Percentiles rank a stretch among this genome's conserved stretches.
phyloP scores from a whole-genome alignment of 2,113 vertebrate species.

The Brienomyrus longianalis region DNA sequence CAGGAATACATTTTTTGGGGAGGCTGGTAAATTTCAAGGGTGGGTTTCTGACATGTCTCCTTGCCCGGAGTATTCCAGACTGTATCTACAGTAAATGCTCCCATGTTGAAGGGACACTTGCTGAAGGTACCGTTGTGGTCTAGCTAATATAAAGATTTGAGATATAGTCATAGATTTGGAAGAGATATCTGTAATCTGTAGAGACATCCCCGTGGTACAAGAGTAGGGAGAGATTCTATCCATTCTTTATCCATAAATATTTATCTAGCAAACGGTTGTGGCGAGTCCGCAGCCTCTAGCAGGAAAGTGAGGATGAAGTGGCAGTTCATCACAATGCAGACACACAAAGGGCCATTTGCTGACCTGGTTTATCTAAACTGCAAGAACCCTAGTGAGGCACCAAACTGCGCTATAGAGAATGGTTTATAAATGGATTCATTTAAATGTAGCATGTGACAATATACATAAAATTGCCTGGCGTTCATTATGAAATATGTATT shows the following conservation, averaged over 20 bases:
- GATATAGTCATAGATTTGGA: background rate
- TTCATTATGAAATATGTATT: background rate
- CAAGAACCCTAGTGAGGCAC: background rate
- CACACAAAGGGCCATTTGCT: background rate
- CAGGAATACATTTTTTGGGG: background rate
- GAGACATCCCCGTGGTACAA: background rate
- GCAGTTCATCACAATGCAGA: background rate
- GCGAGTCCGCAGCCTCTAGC: background rate
- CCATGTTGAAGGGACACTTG: background rate
- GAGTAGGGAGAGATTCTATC: background rate
- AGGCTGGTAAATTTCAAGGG: background rate
- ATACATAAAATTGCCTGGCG: background rate
- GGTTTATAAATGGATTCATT: background rate
- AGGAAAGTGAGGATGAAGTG: background rate
- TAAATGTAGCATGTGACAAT: background rate
- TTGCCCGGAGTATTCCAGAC: background rate
- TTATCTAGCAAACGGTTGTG: background rate
- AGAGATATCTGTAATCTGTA: background rate
- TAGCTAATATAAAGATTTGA: background rate
- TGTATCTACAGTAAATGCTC: background rate
- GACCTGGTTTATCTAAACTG: background rate
- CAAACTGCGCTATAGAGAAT: background rate
- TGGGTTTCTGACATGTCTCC: no score
- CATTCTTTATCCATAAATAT: background rate
- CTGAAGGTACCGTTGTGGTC: background rate